A percentile compares a stretch with the other conserved stretches of the same genome.
These are phyloP conservation scores for Syrrhaptes paradoxus DNA, from an alignment of 2,113 vertebrate genomes.

Conservation along the genomic window DNA sequence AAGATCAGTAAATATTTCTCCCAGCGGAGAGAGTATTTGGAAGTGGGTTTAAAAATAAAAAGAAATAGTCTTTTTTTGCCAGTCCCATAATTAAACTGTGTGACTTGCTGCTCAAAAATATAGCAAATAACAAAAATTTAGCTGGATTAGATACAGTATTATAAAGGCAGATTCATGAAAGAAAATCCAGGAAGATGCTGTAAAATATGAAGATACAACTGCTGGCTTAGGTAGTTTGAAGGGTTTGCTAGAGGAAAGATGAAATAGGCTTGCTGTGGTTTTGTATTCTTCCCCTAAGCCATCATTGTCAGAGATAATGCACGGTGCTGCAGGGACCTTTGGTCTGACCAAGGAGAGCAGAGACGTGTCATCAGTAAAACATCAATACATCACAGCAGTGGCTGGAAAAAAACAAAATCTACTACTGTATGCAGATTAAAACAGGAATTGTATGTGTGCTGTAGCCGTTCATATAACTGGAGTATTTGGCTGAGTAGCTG, in stretches of 20 bases:
- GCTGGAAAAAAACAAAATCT: background rate
- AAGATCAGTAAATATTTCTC: background rate
- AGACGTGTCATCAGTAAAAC: background rate
- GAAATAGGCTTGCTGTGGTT: background rate
- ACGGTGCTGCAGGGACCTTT: background rate
- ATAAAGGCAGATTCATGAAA: background rate
- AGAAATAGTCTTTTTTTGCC: background rate
- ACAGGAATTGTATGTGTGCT: background rate
- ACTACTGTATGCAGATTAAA: background rate
- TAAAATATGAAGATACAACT: background rate
- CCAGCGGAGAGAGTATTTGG: background rate
- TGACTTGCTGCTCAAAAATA: background rate
- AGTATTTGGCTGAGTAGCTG: background rate
- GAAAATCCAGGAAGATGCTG: background rate
- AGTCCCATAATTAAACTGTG: background rate
- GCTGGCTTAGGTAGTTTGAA: background rate
- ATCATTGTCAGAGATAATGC: background rate
- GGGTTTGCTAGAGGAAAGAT: background rate
- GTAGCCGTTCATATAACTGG: background rate
- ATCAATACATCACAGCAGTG: background rate
- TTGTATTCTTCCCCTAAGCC: background rate
- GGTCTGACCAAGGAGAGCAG: background rate
- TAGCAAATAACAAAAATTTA: background rate
- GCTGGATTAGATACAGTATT: background rate
- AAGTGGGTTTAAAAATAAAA: background rate